A percentile compares a stretch with the other conserved stretches of the same genome.
Conservation (phyloP, 2,797 vertebrate species). For the Micrastur ruficollis region DNA sequence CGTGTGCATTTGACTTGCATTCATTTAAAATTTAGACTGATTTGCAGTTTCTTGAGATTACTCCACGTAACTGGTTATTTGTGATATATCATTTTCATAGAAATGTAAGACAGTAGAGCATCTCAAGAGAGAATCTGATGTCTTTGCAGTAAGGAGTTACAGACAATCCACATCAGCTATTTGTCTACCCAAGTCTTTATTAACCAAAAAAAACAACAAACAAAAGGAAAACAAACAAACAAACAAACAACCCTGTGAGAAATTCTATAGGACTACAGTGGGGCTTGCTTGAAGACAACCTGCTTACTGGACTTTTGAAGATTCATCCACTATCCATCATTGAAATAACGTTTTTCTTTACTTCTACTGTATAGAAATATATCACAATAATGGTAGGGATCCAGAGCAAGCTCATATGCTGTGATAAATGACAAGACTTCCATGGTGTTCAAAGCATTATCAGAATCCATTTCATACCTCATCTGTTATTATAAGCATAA, state of each 20-base stretch:
- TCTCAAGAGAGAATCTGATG: neutral
- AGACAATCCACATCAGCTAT: neutral
- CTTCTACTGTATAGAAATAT: neutral
- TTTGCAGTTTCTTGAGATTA: neutral
- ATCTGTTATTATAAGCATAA: slow-evolving; percentile 65
- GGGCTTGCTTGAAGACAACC: neutral
- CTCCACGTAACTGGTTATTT: neutral
- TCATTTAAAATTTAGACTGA: neutral
- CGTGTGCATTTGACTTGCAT: neutral
- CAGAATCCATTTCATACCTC: slow-evolving; percentile 69
- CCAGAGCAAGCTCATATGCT: neutral
- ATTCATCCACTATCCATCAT: neutral
- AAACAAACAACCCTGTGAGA: neutral
- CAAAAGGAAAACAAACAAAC: too few species aligned
- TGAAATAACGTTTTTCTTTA: neutral
- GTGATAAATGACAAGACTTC: slow-evolving; percentile 61
- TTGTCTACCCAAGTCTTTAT: neutral
- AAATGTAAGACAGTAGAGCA: neutral
- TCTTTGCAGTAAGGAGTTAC: neutral
- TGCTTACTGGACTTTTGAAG: neutral
- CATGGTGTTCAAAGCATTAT: slow-evolving; percentile 37
- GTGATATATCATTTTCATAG: neutral
- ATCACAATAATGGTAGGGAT: neutral
- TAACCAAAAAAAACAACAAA: neutral
- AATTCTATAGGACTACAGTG: neutral